These are phyloP conservation scores for Gymnocypris eckloni DNA, from an alignment of 2,797 vertebrate species.

Conservation along the genomic window DNA sequence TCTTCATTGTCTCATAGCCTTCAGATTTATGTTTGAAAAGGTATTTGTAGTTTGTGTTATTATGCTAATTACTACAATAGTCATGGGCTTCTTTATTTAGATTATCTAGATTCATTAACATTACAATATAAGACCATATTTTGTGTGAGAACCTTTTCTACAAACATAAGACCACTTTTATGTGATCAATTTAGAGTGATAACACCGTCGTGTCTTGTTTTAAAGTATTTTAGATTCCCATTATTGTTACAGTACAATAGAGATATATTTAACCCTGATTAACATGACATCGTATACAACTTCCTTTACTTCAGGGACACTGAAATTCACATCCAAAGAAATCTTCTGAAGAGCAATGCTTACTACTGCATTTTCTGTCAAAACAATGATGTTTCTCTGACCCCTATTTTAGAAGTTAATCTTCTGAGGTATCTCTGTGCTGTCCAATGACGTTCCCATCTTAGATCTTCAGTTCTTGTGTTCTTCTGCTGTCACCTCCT, in stretches of 20 bases:
- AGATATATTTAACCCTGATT: not conserved
- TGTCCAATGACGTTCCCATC: not conserved
- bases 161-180: not conserved
- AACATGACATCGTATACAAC: not conserved
- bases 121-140: not conserved
- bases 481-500: not conserved
- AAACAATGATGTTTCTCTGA: conserved; percentile 14
- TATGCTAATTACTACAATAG: not conserved
- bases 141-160: not conserved
- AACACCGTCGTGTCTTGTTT: not conserved
- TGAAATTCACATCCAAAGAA: not conserved
- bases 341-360: not conserved
- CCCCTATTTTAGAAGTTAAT: not conserved
- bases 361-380: conserved; percentile 12
- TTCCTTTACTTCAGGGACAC: not conserved
- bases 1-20: not conserved
- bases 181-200: not conserved
- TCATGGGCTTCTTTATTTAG: no score
- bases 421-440: conserved; percentile 4
- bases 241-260: not conserved
- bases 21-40: not conserved
- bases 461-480: conserved; percentile 14
- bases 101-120: not conserved
- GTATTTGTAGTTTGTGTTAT: not conserved
- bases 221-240: not conserved